Evolutionary conservation across 30 jellyfish, hydroid and myxozoan genomes (phyloP).

Genomic region (Aurelia aurita complex sp. Pacific): DNA sequence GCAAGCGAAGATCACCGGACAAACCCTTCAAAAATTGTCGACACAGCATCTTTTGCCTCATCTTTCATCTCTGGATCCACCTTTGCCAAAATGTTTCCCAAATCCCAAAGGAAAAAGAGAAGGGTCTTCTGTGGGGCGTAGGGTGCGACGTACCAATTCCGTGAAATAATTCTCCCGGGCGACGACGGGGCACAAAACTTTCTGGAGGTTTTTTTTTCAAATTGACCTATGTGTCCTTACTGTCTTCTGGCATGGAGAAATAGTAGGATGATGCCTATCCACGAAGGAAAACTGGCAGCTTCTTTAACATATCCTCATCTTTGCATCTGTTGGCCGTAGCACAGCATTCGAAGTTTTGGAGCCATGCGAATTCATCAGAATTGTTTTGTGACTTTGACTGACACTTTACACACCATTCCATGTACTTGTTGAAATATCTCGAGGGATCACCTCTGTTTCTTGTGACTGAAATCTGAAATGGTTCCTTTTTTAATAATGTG

Average conservation of each 20-base stretch:
- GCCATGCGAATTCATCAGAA: conserved; percentile 18
- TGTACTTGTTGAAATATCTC: too few species aligned
- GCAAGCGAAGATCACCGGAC: conserved; percentile 12
- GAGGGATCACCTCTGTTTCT: too few species aligned
- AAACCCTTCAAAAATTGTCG: conserved; percentile 41
- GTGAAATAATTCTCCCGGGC: conserved; percentile 29
- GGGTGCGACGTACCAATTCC: conserved; percentile 9
- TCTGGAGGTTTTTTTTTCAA: neutral
- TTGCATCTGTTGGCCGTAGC: conserved; percentile 39
- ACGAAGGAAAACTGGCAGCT: too few species aligned
- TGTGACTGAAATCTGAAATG: too few species aligned
- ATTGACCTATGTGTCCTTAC: conserved; percentile 32
- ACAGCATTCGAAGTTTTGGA: conserved; percentile 32
- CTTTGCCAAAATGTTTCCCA: conserved; percentile 10
- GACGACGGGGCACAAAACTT: neutral
- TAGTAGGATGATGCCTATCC: too few species aligned
- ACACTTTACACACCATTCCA: too few species aligned
- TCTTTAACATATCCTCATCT: neutral
- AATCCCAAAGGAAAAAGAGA: conserved; percentile 42
- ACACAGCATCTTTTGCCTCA: neutral
- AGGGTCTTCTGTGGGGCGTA: conserved; percentile 42
- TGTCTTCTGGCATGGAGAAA: too few species aligned
- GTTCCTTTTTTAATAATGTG: too few species aligned
- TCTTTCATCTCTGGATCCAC: conserved; percentile 27
- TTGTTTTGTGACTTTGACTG: too few species aligned